Base-by-base conservation (phyloP, 2,113 vertebrate species). In the Otocyon megalotis region DNA sequence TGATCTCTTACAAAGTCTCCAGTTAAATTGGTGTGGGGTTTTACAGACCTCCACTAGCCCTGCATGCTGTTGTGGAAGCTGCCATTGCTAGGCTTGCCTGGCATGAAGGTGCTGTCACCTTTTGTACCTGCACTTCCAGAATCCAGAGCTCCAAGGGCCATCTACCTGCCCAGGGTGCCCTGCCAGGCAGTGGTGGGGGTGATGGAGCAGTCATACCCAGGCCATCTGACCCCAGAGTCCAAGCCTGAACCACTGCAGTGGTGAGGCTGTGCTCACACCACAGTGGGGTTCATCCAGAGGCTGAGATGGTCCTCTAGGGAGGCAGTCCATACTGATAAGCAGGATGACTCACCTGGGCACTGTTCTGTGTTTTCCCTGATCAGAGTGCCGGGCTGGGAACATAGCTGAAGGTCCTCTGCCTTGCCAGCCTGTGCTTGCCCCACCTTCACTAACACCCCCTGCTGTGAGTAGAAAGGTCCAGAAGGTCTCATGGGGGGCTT, bases 281-380 rank as follows among this genome's bases (percentile, higher is more conserved):
- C 5, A 4, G 43, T 20, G 32, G 1, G 35, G n/a, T 32, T 48
- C 14, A 12, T 8, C 20, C 53, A 35, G 79, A 58, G 7, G 17
- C 53, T 9, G 8, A 14, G 12, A 22, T 9, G 12, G n/a, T 13
- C 7, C 15, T 32, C 48, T 6, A 19, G 76, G 24, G 43, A 48
- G 24, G 28, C 16, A 5, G 76, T 56, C 3, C 0, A 7, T 35
- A 12, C n/a, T n/a, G 48, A 53, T 7, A 10, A 28, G 48, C 48
- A 24, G 0, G 8, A 6, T 24, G 50, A 12, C 24, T 6, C 1
- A 17, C 32, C 54, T 30, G 2, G 28, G 1, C 14, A 2, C 76
- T 24, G 32, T 6, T 53, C 37, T 56, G 43, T 86, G 50, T 56
- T 48, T 56, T 37, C 7, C n/a, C n/a, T 86, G 26, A 22, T 37